Evolutionary conservation across 2,888 invertebrate species (phyloP), one percentile per base, ranked within the genome.

Genomic region (Mechanitis messenoides): DNA sequence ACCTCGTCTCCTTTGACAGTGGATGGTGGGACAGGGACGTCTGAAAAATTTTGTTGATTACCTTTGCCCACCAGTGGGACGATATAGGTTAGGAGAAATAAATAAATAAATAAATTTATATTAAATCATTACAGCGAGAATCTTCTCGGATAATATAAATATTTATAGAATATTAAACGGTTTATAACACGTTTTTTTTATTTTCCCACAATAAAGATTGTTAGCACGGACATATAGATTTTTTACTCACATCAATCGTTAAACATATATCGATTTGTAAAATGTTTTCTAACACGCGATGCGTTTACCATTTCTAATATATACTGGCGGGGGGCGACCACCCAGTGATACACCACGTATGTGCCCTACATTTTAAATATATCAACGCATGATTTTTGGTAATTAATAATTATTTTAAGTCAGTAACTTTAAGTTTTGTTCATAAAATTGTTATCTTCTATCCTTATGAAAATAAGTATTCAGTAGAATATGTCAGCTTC

Each of bases 261-360:
- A 77, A 84, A 87, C 79, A 84, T 83, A 83, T 82, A 82, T 68
- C 78, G 78, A 81, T 84, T 83, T 82, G 87, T 31, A 81, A 83
- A 82, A 87, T 86, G 83, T 82, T 81, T 79, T 79, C 78, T 72
- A 74, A 76, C 83, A 84, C 83, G 85, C 84, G 70, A 84, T 81
- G 73, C 74, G 75, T 83, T 83, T 76, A 74, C 78, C 79, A 73
- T 77, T 82, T 79, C 84, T 83, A 83, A 85, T 77, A 77, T 75
- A 74, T 75, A 78, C 75, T 84, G 78, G 86, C 87, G 83, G 87
- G 86, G 78, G 85, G 75, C 77, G 84, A 81, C 87, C 88, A 88
- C 88, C 88, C 89, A 87, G 84, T 84, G 84, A 9, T 84, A 80
- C 85, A 86, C 86, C 9, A 7, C 42, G 42, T 42, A 42, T 42